Evolutionary conservation across 2,888 invertebrate species (phyloP).

Genomic region (Gortyna flavago): DNA sequence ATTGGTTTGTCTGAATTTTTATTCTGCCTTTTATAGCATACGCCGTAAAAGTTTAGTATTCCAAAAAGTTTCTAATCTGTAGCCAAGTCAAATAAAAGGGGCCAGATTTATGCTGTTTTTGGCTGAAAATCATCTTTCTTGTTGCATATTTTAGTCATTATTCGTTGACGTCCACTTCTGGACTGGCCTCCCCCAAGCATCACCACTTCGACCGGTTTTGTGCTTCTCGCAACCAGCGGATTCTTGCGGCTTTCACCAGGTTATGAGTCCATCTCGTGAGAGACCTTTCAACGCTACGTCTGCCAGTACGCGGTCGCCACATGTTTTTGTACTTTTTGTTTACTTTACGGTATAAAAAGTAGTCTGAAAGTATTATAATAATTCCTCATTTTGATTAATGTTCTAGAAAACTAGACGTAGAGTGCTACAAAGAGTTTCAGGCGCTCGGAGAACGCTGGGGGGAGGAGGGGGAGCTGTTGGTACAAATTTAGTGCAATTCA

Average conservation of each 20-base stretch:
- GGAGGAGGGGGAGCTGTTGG: no score
- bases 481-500: not conserved
- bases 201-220: not conserved
- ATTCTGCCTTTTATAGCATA: not conserved
- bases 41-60: not conserved
- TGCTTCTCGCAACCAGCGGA: not conserved
- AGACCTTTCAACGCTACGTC: not conserved
- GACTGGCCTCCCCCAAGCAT: not conserved
- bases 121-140: not conserved
- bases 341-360: not conserved
- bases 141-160: not conserved
- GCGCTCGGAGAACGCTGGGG: not conserved
- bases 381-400: not conserved
- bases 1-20: slow-evolving; percentile 15
- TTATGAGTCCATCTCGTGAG: not conserved
- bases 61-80: not conserved
- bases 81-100: slow-evolving; percentile 6
- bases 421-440: not conserved
- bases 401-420: no score
- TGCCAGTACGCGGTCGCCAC: not conserved
- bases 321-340: not conserved
- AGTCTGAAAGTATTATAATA: not conserved
- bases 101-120: not conserved
- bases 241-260: not conserved
- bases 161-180: not conserved